Evolutionary conservation across 2,113 vertebrate species (phyloP).

Genomic region (Cottus gobio): DNA sequence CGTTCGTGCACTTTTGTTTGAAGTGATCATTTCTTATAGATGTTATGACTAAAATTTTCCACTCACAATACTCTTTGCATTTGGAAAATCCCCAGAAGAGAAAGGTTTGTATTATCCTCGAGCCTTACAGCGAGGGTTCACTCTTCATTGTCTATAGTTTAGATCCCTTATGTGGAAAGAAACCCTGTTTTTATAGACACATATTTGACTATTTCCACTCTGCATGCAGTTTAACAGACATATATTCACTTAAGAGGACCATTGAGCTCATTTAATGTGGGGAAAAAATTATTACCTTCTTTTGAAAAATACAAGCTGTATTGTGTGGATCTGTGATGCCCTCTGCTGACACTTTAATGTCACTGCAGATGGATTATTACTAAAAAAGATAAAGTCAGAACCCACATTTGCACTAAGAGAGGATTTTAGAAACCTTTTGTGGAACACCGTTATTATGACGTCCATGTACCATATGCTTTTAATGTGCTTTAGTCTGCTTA

Average conservation of each 20-base stretch:
- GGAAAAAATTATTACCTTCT: neutral
- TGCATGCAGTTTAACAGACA: neutral
- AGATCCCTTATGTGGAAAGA: neutral
- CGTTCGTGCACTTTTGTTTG: neutral
- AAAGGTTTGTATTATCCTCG: no score
- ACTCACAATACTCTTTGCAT: neutral
- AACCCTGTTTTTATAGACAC: neutral
- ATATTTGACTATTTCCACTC: neutral
- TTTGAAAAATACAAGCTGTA: neutral
- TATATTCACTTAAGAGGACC: neutral
- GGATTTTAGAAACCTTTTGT: neutral
- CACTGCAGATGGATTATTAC: neutral
- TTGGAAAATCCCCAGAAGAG: neutral
- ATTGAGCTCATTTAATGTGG: constrained; percentile 1
- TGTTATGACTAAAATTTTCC: neutral
- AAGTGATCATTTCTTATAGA: neutral
- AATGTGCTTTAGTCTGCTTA: neutral
- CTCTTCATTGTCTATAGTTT: neutral
- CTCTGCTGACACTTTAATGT: constrained; percentile 30
- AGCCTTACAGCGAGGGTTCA: neutral
- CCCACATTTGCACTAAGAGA: neutral
- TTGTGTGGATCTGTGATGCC: constrained; percentile 4
- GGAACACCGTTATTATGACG: neutral
- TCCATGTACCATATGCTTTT: neutral
- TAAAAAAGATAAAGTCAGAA: neutral